These are phyloP conservation scores for Drosophila nr. fundita DNA, from an alignment of 2,888 invertebrate species.

Conservation along the genomic window DNA sequence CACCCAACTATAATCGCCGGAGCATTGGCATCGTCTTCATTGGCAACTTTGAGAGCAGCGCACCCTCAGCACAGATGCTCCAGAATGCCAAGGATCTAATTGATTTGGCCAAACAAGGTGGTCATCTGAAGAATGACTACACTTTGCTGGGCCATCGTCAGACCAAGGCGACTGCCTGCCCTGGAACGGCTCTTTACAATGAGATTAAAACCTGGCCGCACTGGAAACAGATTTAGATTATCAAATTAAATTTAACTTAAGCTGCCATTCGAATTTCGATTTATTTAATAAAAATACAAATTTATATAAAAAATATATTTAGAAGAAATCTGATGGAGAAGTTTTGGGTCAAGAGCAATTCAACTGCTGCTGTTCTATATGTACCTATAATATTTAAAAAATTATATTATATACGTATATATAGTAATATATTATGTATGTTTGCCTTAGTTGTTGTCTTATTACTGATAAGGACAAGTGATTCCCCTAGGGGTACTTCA, in stretches of 20 bases:
- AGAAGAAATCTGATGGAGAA: slow-evolving; percentile 64
- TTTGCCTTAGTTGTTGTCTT: slow-evolving; percentile 20
- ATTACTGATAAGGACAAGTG: slow-evolving; percentile 36
- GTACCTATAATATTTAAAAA: slow-evolving; percentile 19
- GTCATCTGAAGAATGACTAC: slow-evolving; percentile 87
- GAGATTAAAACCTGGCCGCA: slow-evolving; percentile 89
- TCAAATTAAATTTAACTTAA: background rate
- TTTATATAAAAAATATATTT: background rate
- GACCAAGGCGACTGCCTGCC: slow-evolving; percentile 88
- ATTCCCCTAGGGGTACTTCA: slow-evolving; percentile 56
- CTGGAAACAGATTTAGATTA: slow-evolving; percentile 74
- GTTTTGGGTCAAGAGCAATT: slow-evolving; percentile 68
- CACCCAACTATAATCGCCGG: slow-evolving; percentile 88
- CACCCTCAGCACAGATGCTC: slow-evolving; percentile 87
- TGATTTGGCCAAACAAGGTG: slow-evolving; percentile 87
- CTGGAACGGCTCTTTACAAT: slow-evolving; percentile 87
- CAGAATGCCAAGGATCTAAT: slow-evolving; percentile 88
- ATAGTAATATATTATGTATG: slow-evolving; percentile 21
- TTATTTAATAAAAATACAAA: background rate
- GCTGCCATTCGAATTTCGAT: too few species aligned
- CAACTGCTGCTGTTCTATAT: slow-evolving; percentile 24
- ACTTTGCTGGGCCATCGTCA: slow-evolving; percentile 89
- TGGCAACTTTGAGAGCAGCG: slow-evolving; percentile 85
- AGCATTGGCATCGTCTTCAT: slow-evolving; percentile 90
- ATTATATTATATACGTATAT: slow-evolving; percentile 15